Conservation (phyloP, 2,888 invertebrate genomes). For the Epinotia bilunana region DNA sequence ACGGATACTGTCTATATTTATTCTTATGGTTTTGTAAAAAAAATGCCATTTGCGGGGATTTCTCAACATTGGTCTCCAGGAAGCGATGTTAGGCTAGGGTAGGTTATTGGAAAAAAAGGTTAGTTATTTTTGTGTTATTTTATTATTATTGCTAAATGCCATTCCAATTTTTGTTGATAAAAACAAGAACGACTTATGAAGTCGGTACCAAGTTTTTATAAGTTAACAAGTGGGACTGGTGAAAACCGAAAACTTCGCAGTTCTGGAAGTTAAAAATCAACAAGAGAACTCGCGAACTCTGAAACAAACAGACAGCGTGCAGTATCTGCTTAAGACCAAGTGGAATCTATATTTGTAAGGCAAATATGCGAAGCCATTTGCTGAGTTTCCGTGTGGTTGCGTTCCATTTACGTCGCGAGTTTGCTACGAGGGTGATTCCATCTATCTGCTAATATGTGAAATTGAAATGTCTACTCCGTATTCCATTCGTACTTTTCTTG, state of each 20-base stretch:
- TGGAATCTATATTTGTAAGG: conserved; percentile 46
- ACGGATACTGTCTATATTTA: too few relatives aligned
- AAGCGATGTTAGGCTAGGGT: too few relatives aligned
- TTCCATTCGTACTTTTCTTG: conserved; percentile 14
- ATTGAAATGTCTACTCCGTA: conserved; percentile 29
- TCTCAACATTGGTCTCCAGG: too few relatives aligned
- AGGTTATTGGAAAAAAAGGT: background rate
- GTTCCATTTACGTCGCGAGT: conserved; percentile 40
- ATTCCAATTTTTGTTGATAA: background rate
- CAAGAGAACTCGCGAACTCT: conserved; percentile 37
- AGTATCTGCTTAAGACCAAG: conserved; percentile 43
- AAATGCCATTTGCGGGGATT: too few relatives aligned
- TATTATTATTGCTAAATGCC: background rate
- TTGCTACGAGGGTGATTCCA: conserved; percentile 24
- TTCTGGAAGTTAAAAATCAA: conserved; percentile 28
- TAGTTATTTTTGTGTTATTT: background rate
- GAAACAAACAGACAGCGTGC: conserved; percentile 31
- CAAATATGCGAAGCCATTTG: conserved; percentile 60
- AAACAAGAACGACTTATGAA: background rate
- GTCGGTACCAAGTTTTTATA: conserved; percentile 19
- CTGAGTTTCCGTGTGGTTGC: conserved; percentile 58
- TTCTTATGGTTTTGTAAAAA: too few relatives aligned
- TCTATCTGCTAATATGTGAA: conserved; percentile 32
- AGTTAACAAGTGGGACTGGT: conserved; percentile 8
- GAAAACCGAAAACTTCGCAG: conserved; percentile 4